Conservation (phyloP, 2,113 vertebrate genomes). For the Neotragus pygmaeus region DNA sequence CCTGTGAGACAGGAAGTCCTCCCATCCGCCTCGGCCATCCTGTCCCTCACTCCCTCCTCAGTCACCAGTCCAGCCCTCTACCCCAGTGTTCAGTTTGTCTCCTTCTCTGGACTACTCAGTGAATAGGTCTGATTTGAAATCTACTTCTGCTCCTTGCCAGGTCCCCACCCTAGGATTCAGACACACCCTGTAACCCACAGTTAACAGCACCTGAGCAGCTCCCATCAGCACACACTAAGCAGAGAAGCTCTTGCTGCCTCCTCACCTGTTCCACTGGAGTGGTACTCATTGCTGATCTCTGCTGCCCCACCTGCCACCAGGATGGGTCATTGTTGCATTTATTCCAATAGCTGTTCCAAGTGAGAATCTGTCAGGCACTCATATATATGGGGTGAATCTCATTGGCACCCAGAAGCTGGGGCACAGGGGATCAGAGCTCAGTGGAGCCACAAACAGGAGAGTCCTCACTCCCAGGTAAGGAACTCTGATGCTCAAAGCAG, state of each 20-base stretch:
- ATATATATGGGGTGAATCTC: conserved; percentile 42
- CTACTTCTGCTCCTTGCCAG: background rate
- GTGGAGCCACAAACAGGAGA: background rate
- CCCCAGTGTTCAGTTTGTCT: background rate
- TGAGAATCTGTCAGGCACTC: conserved; percentile 65
- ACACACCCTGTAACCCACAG: background rate
- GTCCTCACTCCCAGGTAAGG: background rate
- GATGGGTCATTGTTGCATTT: conserved; percentile 67
- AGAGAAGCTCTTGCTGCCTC: background rate
- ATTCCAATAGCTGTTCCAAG: conserved; percentile 72
- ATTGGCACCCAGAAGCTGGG: conserved; percentile 44
- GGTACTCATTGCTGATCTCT: background rate
- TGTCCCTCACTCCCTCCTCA: background rate
- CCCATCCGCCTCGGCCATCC: background rate
- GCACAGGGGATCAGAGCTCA: conserved; percentile 27
- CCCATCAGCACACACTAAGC: background rate
- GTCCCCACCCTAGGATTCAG: background rate
- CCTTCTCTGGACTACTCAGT: background rate
- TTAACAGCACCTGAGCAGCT: background rate
- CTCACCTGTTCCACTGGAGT: background rate
- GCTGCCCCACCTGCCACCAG: background rate
- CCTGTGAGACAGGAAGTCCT: background rate
- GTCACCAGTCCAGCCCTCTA: background rate
- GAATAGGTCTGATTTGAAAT: background rate
- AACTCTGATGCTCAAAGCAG: background rate